phyloP scores from a whole-genome alignment of 2,113 vertebrate genomes.

The Hippoglossus stenolepis region DNA sequence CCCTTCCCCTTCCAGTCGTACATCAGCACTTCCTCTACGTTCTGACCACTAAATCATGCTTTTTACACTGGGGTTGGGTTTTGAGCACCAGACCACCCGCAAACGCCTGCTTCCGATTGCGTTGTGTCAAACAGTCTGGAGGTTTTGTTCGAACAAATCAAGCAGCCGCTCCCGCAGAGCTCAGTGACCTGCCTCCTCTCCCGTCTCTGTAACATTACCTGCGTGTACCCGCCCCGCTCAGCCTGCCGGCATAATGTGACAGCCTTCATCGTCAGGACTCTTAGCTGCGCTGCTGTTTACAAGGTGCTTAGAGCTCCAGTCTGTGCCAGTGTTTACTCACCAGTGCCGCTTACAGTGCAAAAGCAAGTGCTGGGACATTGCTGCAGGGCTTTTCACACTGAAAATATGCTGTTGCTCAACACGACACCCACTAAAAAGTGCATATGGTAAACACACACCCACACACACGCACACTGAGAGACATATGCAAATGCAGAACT shows the following conservation, averaged over 20 bases:
- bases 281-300: constrained; percentile 51
- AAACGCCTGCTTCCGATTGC: constrained; percentile 11
- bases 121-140: constrained; percentile 15
- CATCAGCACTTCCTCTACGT: constrained; percentile 34
- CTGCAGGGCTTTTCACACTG: constrained; percentile 62
- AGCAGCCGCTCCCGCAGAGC: neutral
- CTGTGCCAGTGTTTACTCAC: constrained; percentile 53
- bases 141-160: constrained; percentile 16
- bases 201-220: constrained; percentile 38
- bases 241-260: constrained; percentile 35
- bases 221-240: constrained; percentile 20
- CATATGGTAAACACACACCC: neutral
- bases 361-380: constrained; percentile 55
- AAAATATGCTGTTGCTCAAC: constrained; percentile 52
- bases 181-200: constrained; percentile 6
- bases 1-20: constrained; percentile 19
- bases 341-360: neutral
- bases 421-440: constrained; percentile 39
- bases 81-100: constrained; percentile 44
- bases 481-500: too few species aligned
- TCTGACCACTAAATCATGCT: constrained; percentile 32
- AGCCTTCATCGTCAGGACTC: constrained; percentile 22
- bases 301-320: constrained; percentile 59
- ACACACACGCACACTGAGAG: too few species aligned
- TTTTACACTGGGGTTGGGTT: neutral